Evolutionary conservation across 2,113 vertebrate species (phyloP), one percentile per base, ranked within the genome.

Genomic region (Hymenochirus boettgeri): DNA sequence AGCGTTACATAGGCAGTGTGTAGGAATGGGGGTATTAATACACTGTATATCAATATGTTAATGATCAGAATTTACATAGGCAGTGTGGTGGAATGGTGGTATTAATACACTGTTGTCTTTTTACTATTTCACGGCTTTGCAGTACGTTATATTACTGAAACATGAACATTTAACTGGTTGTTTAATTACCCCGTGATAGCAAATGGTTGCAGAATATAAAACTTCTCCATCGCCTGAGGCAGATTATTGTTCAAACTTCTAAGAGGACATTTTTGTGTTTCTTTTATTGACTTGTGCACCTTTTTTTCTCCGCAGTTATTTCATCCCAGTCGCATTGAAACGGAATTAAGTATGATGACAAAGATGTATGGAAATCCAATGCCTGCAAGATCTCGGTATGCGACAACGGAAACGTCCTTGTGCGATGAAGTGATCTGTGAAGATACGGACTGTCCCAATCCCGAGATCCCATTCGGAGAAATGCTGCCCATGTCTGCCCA

Each of bases 281-380:
- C 1, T 1, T n/a, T n/a, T n/a, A n/a, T n/a, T n/a, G n/a, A n/a
- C n/a, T n/a, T n/a, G n/a, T n/a, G n/a, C n/a, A n/a, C n/a, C n/a
- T 35, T 53, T 62, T 46, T 59, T 61, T 19, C 17, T 35, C 26
- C 7, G 6, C 80, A 98, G 94, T 77, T 33, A 50, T 76, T 72
- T 73, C 71, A 72, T 75, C 83, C 74, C 86, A 79, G 83, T 99
- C 95, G 82, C 39, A 78, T 61, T 79, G 88, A 72, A 73, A 91
- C 3, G 92, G 92, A 48, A 74, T 88, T 79, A 82, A 54, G 6
- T 93, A 94, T 88, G 84, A 84, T 6, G 84, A 95, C 74, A 89
- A 86, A 76, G 89, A 93, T 71, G 90, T 97, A 57, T 99, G 94
- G 94, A 97, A 97, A 87, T 91, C 94, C 1, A 78, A 90, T n/a